phyloP scores from a whole-genome alignment of 2,888 invertebrate species.

The Mimachlamys varia region DNA sequence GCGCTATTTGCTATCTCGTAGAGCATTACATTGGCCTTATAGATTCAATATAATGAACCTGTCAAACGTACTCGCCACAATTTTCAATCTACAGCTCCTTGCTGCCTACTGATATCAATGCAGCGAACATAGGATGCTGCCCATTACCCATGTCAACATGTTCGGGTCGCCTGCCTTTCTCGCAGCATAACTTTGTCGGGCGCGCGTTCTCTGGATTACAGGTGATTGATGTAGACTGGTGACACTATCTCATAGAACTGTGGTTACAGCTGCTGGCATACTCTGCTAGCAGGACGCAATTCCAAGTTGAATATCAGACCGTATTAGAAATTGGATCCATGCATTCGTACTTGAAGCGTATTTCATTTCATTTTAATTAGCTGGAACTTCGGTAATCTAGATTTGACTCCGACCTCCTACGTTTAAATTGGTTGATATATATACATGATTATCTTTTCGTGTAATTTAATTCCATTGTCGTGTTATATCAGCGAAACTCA shows the following conservation, averaged over 20 bases:
- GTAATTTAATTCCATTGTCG: too few species aligned
- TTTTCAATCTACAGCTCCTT: neutral
- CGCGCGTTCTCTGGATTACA: neutral
- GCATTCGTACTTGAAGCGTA: too few species aligned
- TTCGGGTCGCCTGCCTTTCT: constrained; percentile 17
- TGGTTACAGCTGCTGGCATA: neutral
- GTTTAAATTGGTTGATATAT: too few species aligned
- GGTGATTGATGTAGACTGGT: constrained; percentile 27
- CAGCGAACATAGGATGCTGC: neutral
- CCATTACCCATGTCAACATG: constrained; percentile 34
- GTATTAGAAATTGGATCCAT: neutral
- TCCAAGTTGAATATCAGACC: neutral
- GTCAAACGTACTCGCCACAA: neutral
- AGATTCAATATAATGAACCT: constrained; percentile 17
- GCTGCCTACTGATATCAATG: constrained; percentile 27
- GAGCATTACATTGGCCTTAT: neutral
- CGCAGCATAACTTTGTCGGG: neutral
- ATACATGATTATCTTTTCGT: too few species aligned
- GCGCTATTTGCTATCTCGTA: neutral
- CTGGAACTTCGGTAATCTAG: too few species aligned
- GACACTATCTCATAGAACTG: neutral
- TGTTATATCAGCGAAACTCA: too few species aligned
- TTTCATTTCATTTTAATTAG: too few species aligned
- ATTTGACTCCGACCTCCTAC: too few species aligned
- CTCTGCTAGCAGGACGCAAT: neutral